Evolutionary conservation across 2,113 vertebrate species (phyloP), one percentile per base, ranked within the genome.

Genomic region (Progne subis): DNA sequence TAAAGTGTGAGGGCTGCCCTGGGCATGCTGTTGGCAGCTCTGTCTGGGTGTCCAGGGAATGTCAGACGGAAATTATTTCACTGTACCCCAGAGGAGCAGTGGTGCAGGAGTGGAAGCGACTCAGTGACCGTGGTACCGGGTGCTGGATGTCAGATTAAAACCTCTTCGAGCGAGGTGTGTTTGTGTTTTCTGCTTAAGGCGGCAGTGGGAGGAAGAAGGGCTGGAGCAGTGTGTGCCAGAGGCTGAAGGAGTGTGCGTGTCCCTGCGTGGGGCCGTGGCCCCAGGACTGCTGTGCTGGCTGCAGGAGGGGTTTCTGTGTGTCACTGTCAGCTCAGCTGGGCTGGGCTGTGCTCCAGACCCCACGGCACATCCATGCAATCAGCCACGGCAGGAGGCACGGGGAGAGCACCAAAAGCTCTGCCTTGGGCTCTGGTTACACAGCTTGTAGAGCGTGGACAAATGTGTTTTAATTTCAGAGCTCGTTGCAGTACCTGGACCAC

Each of bases 121-220:
- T 61, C 26, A 0, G 3, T 43, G 70, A 5, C 32, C 4, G 0
- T 10, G 28, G 12, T n/a, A 5, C 0, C 18, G 8, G 32, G 8
- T 32, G 44, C 25, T 56, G 29, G 5, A 0, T 26, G 32, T 28
- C 16, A 8, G 7, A 2, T 29, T 32, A 7, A 55, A 53, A 14
- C 34, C 43, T 39, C 18, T 23, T 50, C 14, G 2, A 18, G 47
- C 0, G 0, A 32, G 59, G 21, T 28, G 25, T 70, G 5, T 23
- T 84, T 53, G 43, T 68, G 1, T 41, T 86, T 76, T n/a, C 29
- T 69, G 43, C 44, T 60, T 5, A 6, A 24, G 46, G 43, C 50
- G 71, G 16, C 34, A 14, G 28, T 14, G 15, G n/a, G 4, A 12
- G 6, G 18, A 19, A 4, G 12, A 20, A 6, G 31, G 32, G 5